These are phyloP conservation scores for Phaonia tiefii DNA, from an alignment of 2,888 invertebrate species.

Conservation along the genomic window DNA sequence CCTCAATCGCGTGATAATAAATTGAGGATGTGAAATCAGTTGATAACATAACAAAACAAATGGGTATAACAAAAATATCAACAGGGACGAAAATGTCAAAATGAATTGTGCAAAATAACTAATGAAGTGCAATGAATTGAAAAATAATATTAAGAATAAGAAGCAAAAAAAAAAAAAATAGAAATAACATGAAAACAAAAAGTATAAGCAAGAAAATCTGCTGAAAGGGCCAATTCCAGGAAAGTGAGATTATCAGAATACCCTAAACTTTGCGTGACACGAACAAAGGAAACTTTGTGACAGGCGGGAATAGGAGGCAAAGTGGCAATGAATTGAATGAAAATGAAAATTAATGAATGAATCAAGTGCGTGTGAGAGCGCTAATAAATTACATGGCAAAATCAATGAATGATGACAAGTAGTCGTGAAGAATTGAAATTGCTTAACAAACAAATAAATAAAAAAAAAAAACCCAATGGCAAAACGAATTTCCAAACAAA, in stretches of 20 bases:
- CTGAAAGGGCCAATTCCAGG: slow-evolving; percentile 1
- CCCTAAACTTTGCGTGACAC: neutral
- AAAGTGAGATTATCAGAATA: neutral
- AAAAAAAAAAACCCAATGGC: no score
- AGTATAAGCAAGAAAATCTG: neutral
- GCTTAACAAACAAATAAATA: no score
- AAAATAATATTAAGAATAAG: slow-evolving; percentile 52
- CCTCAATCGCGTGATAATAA: neutral
- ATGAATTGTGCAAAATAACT: slow-evolving; percentile 49
- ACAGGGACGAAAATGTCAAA: slow-evolving; percentile 23
- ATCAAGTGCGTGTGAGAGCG: slow-evolving; percentile 17
- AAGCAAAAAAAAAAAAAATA: slow-evolving; percentile 20
- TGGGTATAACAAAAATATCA: neutral
- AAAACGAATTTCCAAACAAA: neutral
- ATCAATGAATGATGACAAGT: slow-evolving; percentile 36
- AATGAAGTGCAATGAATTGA: slow-evolving; percentile 62
- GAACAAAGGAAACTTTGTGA: neutral
- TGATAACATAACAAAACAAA: slow-evolving; percentile 36
- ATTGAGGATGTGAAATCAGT: no score
- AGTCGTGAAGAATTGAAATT: neutral
- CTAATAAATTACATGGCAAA: slow-evolving; percentile 23
- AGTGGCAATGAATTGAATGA: slow-evolving; percentile 22
- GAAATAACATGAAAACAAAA: slow-evolving; percentile 12
- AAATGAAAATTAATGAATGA: slow-evolving; percentile 47
- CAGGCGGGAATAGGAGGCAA: neutral